These are phyloP conservation scores for Allobates femoralis DNA, from an alignment of 2,797 vertebrate genomes.

Conservation along the genomic window DNA sequence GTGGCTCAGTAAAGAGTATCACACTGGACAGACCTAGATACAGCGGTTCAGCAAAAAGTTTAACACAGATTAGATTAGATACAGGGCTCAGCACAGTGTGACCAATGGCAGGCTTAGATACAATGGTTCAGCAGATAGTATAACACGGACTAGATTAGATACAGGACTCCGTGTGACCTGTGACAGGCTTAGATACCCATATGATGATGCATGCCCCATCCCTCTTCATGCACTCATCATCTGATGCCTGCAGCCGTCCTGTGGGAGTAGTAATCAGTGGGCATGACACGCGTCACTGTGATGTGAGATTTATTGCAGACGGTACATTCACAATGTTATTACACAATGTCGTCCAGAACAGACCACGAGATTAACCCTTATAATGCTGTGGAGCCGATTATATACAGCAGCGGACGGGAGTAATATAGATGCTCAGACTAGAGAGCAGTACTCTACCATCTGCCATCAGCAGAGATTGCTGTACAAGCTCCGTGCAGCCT, in stretches of 20 bases:
- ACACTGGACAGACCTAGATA: too few relatives aligned
- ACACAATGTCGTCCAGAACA: neutral
- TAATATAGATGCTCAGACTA: neutral
- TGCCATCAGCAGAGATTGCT: neutral
- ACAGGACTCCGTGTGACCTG: too few relatives aligned
- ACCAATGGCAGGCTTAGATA: neutral
- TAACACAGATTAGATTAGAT: neutral
- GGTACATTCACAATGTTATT: conserved; percentile 9
- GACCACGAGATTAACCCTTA: neutral
- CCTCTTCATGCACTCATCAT: too few relatives aligned
- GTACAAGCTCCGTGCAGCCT: neutral
- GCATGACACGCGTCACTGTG: neutral
- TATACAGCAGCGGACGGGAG: neutral
- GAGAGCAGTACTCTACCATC: too few relatives aligned
- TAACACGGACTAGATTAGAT: too few relatives aligned
- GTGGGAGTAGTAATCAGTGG: neutral
- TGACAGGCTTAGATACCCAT: too few relatives aligned
- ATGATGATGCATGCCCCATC: too few relatives aligned
- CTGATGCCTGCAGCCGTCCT: neutral
- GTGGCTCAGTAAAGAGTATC: too few relatives aligned
- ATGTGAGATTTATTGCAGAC: conserved; percentile 49
- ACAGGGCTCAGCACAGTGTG: neutral
- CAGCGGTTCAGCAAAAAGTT: neutral
- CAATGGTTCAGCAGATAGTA: neutral
- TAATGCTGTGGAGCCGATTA: neutral